Percentiles rank a stretch among this genome's conserved stretches.
These are phyloP conservation scores for Eulithis prunata DNA, from an alignment of 2,888 invertebrate species.

Conservation along the genomic window DNA sequence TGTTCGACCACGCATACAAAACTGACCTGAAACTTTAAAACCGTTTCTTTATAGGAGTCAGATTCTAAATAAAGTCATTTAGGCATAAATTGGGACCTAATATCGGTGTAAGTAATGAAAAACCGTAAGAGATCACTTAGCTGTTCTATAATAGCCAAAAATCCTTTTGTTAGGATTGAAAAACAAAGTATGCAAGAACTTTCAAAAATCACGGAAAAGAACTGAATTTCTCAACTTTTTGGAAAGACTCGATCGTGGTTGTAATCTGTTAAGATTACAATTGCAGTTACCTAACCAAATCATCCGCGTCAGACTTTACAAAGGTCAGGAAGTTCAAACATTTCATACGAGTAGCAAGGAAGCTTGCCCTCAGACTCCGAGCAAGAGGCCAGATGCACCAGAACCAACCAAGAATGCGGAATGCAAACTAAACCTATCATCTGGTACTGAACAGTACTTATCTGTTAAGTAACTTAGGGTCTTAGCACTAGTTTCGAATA, in stretches of 20 bases:
- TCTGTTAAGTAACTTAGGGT: neutral
- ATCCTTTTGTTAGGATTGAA: no score
- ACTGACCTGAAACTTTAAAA: no score
- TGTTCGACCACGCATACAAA: no score
- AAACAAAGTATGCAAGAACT: no score
- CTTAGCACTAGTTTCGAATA: constrained; percentile 1
- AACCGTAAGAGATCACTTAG: no score
- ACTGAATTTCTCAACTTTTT: no score
- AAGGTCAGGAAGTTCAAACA: constrained; percentile 20
- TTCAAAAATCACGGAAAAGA: no score
- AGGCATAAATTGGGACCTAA: no score
- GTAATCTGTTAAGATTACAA: neutral
- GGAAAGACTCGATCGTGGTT: neutral
- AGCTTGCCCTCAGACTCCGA: constrained; percentile 33
- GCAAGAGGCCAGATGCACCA: constrained; percentile 37
- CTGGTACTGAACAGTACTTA: constrained; percentile 7
- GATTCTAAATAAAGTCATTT: no score
- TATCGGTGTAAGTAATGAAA: no score
- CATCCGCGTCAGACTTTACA: constrained; percentile 1
- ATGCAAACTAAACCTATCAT: constrained; percentile 23
- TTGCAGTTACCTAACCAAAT: neutral
- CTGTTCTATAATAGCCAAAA: no score
- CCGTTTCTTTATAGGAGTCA: no score
- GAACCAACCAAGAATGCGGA: constrained; percentile 60
- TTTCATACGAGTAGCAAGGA: constrained; percentile 11